Evolutionary conservation across 1,140 invertebrate genomes (phyloP), one percentile per base, ranked within the genome.

Genomic region (Dysdera silvatica): DNA sequence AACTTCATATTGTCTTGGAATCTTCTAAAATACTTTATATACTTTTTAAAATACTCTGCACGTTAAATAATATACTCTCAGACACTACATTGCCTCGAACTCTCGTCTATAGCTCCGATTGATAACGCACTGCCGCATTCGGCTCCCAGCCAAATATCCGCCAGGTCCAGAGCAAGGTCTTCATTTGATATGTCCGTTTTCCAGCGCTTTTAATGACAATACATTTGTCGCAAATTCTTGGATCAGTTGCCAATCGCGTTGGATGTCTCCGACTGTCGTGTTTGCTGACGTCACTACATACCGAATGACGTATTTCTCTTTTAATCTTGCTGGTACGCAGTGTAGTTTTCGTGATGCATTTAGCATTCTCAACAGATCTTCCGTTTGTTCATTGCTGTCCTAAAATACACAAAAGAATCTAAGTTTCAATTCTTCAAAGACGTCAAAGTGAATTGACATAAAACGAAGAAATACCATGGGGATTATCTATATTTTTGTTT

Each of bases 261-360:
- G 70, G 49, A 97, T 92, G 74, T 97, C 91, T 41, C 87, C 85
- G 18, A 86, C 83, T 0, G 90, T 95, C 0, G 94, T 98, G 69
- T 82, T 83, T 37, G 87, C 84, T 8, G 93, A 96, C 4, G 95
- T 98, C 16, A 98, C 86, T 1, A 94, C 92, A 73, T 93, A 95
- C 8, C 87, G 78, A 60, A 96, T 95, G 18, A 96, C 90, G 72
- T 96, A 97, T 74, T 88, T 86, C 0, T 86, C 81, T 69, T 82
- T 76, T 14, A 81, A 66, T 16, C 73, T 68, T 2, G 78, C 76
- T 0, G 78, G 79, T 6, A 81, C 77, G 75, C 81, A 80, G 68
- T 81, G 80, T 16, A 82, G 71, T 56, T 75, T 70, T 2, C 80
- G 79, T 23, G 74, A 77, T 18, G 79, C 75, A 67, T 83, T 83